Evolutionary conservation across 2,797 vertebrate genomes (phyloP), one percentile per base, ranked within the genome.

Genomic region (Vipera latastei): DNA sequence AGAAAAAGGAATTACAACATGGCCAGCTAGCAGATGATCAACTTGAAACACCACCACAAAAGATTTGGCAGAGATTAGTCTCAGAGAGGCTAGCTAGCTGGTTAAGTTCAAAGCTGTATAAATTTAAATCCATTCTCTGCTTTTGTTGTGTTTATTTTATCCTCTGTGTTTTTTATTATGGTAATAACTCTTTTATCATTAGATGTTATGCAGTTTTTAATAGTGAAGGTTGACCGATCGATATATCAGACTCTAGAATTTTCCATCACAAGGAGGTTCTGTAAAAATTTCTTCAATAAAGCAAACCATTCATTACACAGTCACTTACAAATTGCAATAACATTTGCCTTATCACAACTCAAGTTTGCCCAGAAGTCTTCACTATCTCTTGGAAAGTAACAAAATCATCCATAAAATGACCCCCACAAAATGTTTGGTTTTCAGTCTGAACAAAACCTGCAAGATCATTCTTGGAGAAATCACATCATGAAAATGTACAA

Each of bases 401-500:
- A 85, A 13, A 87, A 32, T 20, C 3, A 16, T 16, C 26, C 56
- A 90, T 25, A 86, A 90, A 73, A 55, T 14, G 59, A 16, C 59
- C 53, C 61, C 38, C 57, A 2, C n/a, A 63, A 48, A 86, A 60
- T 11, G 2, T n/a, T 57, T 73, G 18, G 51, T 90, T 16, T 25
- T 48, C 86, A 65, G 57, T 13, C 78, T 57, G 60, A 86, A 73
- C 22, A 6, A 6, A 69, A n/a, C 55, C 26, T 88, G 44, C 57
- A 89, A 89, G 28, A 53, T 44, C 22, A 73, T 69, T 88, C 56
- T 87, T 88, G 89, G 57, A 1, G 16, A 6, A 89, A 95, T 94
- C 69, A 65, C 14, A 90, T 88, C 2, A 92, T 56, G 53, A 92
- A 91, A 57, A 63, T 90, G 8, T 90, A 95, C 61, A 3, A 92